phyloP scores from a whole-genome alignment of 2,888 invertebrate species.

The Phortica magna region DNA sequence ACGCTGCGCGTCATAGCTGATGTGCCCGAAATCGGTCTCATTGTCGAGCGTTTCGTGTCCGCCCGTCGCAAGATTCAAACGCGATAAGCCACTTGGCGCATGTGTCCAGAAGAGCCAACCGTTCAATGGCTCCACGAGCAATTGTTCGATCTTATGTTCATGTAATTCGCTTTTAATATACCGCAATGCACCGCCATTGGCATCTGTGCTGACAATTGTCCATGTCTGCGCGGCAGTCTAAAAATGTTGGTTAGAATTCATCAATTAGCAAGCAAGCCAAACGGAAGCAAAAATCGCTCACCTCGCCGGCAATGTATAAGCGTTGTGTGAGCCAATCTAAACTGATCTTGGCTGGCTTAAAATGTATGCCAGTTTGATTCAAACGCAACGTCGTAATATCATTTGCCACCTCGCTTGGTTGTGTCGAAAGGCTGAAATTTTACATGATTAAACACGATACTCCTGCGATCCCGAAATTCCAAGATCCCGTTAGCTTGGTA shows the following conservation, averaged over 20 bases:
- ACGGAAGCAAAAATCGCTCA: conserved; percentile 58
- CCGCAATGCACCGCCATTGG: conserved; percentile 85
- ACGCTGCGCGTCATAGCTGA: conserved; percentile 56
- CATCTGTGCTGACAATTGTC: conserved; percentile 87
- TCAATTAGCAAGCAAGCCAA: background rate
- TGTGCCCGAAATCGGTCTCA: conserved; percentile 43
- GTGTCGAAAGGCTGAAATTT: background rate
- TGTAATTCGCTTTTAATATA: conserved; percentile 85
- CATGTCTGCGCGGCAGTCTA: conserved; percentile 79
- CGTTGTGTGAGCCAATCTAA: conserved; percentile 94
- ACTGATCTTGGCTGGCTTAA: conserved; percentile 85
- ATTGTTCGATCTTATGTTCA: conserved; percentile 81
- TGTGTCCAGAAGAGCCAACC: conserved; percentile 90
- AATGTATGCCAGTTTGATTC: conserved; percentile 80
- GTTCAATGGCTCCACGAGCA: conserved; percentile 95
- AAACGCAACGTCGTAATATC: conserved; percentile 73
- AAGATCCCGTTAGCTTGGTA: no score
- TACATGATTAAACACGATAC: no score
- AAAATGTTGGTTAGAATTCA: background rate
- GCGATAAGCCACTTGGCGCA: conserved; percentile 46
- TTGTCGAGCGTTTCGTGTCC: background rate
- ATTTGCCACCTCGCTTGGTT: background rate
- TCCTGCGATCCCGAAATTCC: no score
- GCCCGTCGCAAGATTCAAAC: conserved; percentile 55
- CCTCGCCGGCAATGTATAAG: conserved; percentile 89